phyloP scores from a whole-genome alignment of 2,113 vertebrate species.

The Cebus imitator region DNA sequence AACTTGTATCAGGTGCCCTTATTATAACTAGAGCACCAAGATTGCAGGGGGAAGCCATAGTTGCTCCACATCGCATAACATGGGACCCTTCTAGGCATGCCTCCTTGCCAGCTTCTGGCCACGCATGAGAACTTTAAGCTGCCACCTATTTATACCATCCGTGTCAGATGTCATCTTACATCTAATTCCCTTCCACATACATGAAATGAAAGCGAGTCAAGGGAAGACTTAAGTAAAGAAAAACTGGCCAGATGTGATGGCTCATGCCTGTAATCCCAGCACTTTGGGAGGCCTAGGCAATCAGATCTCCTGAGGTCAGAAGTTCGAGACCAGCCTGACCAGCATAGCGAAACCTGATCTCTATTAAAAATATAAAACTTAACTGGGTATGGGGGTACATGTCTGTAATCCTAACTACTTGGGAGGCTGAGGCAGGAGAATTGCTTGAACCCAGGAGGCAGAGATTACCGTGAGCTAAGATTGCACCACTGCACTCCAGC shows the following conservation, averaged over 20 bases:
- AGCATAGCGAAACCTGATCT: no score
- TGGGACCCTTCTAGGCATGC: neutral
- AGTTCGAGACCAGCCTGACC: no score
- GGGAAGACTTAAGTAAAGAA: neutral
- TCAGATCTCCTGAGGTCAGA: no score
- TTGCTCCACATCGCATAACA: neutral
- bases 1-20: neutral
- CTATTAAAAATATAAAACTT: no score
- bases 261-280: no score
- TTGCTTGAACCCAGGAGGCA: no score
- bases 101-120: neutral
- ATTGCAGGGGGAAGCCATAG: neutral
- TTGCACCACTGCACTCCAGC: no score
- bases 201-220: neutral
- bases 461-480: no score
- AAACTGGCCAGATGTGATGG: neutral
- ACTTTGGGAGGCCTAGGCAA: no score
- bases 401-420: no score
- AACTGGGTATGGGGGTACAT: no score
- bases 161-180: neutral
- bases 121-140: neutral
- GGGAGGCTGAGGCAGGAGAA: no score
- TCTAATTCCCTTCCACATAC: neutral
- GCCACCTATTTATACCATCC: neutral
- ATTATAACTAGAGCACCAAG: neutral